These are phyloP conservation scores for Prunella strophiata DNA, from an alignment of 2,797 vertebrate genomes.

Conservation along the genomic window DNA sequence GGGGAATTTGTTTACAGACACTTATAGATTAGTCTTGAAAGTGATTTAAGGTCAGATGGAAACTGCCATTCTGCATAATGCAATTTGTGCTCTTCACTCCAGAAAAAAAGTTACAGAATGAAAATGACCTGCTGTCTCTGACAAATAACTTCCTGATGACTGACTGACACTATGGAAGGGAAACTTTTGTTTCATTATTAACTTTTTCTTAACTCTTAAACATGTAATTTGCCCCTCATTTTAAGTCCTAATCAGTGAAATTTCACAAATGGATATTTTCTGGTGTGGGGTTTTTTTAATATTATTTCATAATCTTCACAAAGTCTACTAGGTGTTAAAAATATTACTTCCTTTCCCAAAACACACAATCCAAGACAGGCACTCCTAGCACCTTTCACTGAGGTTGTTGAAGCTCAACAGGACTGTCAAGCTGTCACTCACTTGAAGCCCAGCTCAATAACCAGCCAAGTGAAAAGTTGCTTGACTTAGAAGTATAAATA, in stretches of 20 bases:
- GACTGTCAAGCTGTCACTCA: neutral
- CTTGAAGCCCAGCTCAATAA: neutral
- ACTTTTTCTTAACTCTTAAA: neutral
- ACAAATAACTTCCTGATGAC: neutral
- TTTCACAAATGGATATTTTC: neutral
- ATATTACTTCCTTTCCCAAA: neutral
- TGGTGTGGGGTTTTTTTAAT: neutral
- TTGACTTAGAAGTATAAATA: neutral
- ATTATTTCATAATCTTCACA: neutral
- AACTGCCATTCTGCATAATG: neutral
- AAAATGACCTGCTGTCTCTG: neutral
- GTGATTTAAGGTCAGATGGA: neutral
- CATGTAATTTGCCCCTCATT: neutral
- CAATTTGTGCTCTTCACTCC: neutral
- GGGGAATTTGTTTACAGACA: constrained; percentile 4
- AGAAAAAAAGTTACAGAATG: neutral
- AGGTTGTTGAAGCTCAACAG: neutral
- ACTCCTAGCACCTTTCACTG: neutral
- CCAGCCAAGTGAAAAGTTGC: neutral
- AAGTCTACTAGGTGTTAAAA: neutral
- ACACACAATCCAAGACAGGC: neutral
- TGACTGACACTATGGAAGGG: neutral
- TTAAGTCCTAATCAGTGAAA: neutral
- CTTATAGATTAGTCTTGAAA: neutral
- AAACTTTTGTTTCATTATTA: neutral